Conservation (phyloP, 2,113 vertebrate species). For the Erinaceus europaeus region DNA sequence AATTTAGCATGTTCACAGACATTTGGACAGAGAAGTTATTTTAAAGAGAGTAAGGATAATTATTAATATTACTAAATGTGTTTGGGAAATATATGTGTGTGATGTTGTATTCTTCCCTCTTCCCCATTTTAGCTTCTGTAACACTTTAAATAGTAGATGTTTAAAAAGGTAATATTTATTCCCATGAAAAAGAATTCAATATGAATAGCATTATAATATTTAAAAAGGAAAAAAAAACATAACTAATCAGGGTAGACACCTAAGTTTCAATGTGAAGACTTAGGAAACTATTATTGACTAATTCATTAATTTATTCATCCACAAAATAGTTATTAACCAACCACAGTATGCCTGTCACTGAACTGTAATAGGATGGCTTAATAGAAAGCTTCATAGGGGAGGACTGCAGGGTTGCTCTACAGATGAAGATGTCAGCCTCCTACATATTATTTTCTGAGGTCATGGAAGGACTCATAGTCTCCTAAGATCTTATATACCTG, state of each 20-base stretch:
- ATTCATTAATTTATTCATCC: not conserved
- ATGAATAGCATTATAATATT: conserved; percentile 30
- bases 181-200: not conserved
- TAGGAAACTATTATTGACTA: not conserved
- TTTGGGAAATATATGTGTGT: not conserved
- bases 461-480: not conserved
- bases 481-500: not conserved
- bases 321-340: not conserved
- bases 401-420: not conserved
- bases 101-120: not conserved
- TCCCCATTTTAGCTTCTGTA: not conserved
- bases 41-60: conserved; percentile 13
- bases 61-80: not conserved
- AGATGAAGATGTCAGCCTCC: not conserved
- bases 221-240: too few species aligned
- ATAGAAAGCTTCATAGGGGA: not conserved
- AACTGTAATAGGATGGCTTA: not conserved
- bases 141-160: conserved; percentile 13
- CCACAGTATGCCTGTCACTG: not conserved
- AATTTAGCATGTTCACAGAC: not conserved
- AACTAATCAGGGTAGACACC: not conserved
- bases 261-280: conserved; percentile 36
- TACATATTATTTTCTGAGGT: not conserved
- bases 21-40: not conserved
- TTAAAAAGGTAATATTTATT: conserved; percentile 18